A percentile compares a stretch with the other conserved stretches of the same genome.
phyloP scores from a whole-genome alignment of 2,113 vertebrate genomes.

The Meriones unguiculatus region DNA sequence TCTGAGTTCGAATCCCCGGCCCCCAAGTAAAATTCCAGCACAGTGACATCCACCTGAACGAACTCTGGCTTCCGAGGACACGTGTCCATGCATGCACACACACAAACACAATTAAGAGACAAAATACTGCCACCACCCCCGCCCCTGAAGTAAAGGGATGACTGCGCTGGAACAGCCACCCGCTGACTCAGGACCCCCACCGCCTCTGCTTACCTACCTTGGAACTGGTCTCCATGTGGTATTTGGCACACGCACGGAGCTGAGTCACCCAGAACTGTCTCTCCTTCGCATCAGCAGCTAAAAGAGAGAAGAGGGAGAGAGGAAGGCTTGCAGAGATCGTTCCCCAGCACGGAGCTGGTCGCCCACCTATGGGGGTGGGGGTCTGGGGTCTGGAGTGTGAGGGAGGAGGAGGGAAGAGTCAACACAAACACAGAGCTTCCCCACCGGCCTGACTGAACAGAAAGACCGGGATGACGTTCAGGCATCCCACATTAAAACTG shows the following conservation, averaged over 20 bases:
- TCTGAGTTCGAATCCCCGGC: neutral
- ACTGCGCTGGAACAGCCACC: neutral
- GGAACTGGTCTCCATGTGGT: slow-evolving; percentile 93
- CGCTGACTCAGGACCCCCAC: neutral
- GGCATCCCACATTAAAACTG: neutral
- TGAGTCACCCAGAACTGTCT: slow-evolving; percentile 97
- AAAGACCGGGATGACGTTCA: neutral
- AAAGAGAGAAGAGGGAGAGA: slow-evolving; percentile 84
- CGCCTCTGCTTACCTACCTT: slow-evolving; percentile 89
- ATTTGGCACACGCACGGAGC: slow-evolving; percentile 95
- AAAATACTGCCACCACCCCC: neutral
- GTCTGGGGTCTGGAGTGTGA: no score
- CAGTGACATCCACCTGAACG: neutral
- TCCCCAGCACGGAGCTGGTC: neutral
- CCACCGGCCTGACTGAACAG: fast-evolving
- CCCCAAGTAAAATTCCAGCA: neutral
- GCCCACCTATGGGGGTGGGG: neutral
- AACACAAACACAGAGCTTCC: neutral
- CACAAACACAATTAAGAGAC: neutral
- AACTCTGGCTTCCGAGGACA: neutral
- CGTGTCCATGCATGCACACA: no score
- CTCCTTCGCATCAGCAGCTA: slow-evolving; percentile 95
- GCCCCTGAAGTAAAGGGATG: neutral
- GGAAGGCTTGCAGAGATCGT: neutral
- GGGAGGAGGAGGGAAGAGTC: fast-evolving